phyloP scores from a whole-genome alignment of 2,888 invertebrate species.

The Drosophila antonietae region DNA sequence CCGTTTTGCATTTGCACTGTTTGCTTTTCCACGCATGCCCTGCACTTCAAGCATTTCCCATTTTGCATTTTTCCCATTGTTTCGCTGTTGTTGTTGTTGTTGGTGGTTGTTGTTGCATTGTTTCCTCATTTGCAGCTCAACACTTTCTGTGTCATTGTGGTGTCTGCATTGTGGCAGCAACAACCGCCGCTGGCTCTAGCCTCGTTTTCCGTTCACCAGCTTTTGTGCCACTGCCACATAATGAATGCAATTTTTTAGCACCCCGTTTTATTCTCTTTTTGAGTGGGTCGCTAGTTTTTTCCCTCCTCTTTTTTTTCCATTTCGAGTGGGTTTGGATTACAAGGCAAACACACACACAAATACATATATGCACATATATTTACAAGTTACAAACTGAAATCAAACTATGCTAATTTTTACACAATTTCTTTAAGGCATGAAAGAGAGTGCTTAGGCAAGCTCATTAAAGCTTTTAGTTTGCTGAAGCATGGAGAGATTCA shows the following conservation, averaged over 20 bases:
- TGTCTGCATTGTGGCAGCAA: slow-evolving; percentile 62
- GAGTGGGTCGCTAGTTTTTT: slow-evolving; percentile 47
- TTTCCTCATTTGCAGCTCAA: slow-evolving; percentile 77
- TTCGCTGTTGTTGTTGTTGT: slow-evolving; percentile 19
- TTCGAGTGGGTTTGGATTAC: slow-evolving; percentile 16
- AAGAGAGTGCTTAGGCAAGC: neutral
- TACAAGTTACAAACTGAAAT: slow-evolving; percentile 7
- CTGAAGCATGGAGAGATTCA: too few species aligned
- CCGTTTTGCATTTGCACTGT: slow-evolving; percentile 75
- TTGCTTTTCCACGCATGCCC: slow-evolving; percentile 67
- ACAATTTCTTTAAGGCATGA: neutral
- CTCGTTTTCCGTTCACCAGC: slow-evolving; percentile 60
- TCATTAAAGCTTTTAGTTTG: neutral
- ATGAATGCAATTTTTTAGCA: slow-evolving; percentile 82
- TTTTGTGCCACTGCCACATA: slow-evolving; percentile 73
- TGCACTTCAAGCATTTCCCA: slow-evolving; percentile 63
- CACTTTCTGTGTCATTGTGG: slow-evolving; percentile 77
- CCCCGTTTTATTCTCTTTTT: slow-evolving; percentile 28
- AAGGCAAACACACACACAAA: slow-evolving; percentile 1
- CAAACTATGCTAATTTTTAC: slow-evolving; percentile 34
- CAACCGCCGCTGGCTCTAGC: slow-evolving; percentile 65
- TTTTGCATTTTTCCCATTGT: slow-evolving; percentile 48
- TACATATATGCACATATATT: slow-evolving; percentile 16
- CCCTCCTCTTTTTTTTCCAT: neutral
- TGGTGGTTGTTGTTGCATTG: slow-evolving; percentile 59